These are phyloP conservation scores for Gortyna flavago DNA, from an alignment of 2,888 invertebrate species.

Conservation along the genomic window DNA sequence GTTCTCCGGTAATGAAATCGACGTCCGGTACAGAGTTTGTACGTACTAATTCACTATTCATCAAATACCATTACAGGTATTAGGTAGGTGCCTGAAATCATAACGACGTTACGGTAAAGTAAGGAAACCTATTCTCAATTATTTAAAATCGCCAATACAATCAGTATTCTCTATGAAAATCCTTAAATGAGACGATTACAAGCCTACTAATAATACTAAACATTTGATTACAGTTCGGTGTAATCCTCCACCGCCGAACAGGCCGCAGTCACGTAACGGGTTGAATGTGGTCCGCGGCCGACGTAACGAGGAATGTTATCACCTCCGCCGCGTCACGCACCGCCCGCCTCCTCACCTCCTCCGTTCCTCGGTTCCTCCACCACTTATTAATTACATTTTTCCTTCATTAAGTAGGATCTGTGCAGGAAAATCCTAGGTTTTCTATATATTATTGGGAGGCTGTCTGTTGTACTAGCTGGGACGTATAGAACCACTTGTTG, in stretches of 20 bases:
- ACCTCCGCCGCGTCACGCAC: conserved; percentile 60
- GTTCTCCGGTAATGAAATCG: not conserved
- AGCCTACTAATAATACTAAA: not conserved
- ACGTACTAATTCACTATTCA: not conserved
- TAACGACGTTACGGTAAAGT: not conserved
- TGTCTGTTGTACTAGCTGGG: not conserved
- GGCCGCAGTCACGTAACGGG: conserved; percentile 67
- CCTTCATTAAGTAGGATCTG: conserved; percentile 1
- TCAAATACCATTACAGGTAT: not conserved
- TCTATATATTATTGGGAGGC: not conserved
- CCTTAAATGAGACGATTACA: not conserved
- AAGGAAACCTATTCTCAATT: too few species aligned
- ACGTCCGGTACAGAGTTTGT: not conserved
- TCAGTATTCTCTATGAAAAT: not conserved
- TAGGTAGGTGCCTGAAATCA: not conserved
- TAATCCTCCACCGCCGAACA: conserved; percentile 24
- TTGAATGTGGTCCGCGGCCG: conserved; percentile 65
- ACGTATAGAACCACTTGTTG: not conserved
- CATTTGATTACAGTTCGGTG: conserved; percentile 33
- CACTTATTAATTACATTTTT: conserved; percentile 55
- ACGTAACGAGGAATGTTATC: conserved; percentile 69
- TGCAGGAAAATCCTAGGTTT: not conserved
- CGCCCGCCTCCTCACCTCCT: conserved; percentile 16
- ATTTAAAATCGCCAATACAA: not conserved
- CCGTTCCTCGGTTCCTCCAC: conserved; percentile 21